Conservation (phyloP, 2,888 invertebrate species). For the Spilarctia lutea region DNA sequence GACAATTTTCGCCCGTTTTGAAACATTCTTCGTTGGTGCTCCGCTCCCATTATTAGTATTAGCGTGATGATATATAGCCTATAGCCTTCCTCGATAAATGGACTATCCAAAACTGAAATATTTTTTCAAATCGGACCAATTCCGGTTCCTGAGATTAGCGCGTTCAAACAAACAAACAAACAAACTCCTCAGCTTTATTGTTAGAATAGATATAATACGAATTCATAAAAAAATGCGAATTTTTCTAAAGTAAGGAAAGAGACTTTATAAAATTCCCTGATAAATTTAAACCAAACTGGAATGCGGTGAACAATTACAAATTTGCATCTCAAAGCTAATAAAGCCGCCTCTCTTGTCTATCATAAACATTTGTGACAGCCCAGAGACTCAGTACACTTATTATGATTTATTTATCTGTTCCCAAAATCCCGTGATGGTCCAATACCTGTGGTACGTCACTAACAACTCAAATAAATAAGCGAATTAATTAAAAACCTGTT, state of each 20-base stretch:
- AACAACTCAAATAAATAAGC: conserved; percentile 66
- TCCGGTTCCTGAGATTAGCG: too few relatives aligned
- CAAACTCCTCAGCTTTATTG: too few relatives aligned
- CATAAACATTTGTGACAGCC: conserved; percentile 3
- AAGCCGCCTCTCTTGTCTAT: not conserved
- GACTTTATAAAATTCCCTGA: not conserved
- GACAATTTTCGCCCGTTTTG: too few relatives aligned
- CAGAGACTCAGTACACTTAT: not conserved
- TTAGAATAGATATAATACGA: too few relatives aligned
- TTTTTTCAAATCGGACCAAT: too few relatives aligned
- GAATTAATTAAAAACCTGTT: conserved; percentile 81
- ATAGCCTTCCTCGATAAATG: too few relatives aligned
- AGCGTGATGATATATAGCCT: too few relatives aligned
- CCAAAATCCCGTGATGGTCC: conserved; percentile 22
- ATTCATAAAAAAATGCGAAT: not conserved
- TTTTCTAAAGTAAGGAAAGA: not conserved
- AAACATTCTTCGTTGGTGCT: too few relatives aligned
- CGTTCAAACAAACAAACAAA: too few relatives aligned
- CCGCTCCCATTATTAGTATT: too few relatives aligned
- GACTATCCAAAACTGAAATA: too few relatives aligned
- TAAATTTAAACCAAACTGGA: not conserved
- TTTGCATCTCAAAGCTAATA: not conserved
- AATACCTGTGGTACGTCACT: conserved; percentile 37
- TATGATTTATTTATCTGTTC: conserved; percentile 2
- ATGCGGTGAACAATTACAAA: not conserved